phyloP scores from a whole-genome alignment of 2,113 vertebrate species.

The Capra hircus region DNA sequence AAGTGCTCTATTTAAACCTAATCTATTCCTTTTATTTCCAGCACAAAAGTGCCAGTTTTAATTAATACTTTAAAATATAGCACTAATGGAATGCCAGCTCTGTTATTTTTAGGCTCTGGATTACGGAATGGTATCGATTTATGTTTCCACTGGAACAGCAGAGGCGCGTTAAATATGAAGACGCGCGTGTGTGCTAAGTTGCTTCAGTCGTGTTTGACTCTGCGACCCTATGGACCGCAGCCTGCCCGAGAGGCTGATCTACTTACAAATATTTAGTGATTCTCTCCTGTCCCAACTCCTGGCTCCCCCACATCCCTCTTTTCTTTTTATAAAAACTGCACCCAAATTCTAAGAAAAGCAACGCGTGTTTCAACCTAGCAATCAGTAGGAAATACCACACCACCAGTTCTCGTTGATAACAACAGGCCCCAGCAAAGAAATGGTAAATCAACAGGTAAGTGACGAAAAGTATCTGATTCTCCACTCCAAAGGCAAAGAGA shows the following conservation, averaged over 20 bases:
- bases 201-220: not conserved
- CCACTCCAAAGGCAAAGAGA: not conserved
- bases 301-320: not conserved
- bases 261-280: not conserved
- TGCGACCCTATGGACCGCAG: not conserved
- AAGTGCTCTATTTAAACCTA: conserved; percentile 36
- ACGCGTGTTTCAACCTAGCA: not conserved
- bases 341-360: not conserved
- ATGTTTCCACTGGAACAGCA: conserved; percentile 23
- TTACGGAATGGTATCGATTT: conserved; percentile 21
- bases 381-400: not conserved
- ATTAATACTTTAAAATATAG: conserved; percentile 27
- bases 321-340: not conserved
- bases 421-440: not conserved
- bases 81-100: not conserved
- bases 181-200: not conserved
- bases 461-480: not conserved
- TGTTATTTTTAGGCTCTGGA: conserved; percentile 16
- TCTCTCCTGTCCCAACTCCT: not conserved
- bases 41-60: conserved; percentile 4
- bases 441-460: not conserved
- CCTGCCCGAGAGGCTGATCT: not conserved
- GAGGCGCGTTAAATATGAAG: conserved; percentile 30
- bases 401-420: not conserved
- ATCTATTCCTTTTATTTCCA: conserved; percentile 45